Conservation (phyloP, 2,113 vertebrate genomes). For the Myocastor coypus region DNA sequence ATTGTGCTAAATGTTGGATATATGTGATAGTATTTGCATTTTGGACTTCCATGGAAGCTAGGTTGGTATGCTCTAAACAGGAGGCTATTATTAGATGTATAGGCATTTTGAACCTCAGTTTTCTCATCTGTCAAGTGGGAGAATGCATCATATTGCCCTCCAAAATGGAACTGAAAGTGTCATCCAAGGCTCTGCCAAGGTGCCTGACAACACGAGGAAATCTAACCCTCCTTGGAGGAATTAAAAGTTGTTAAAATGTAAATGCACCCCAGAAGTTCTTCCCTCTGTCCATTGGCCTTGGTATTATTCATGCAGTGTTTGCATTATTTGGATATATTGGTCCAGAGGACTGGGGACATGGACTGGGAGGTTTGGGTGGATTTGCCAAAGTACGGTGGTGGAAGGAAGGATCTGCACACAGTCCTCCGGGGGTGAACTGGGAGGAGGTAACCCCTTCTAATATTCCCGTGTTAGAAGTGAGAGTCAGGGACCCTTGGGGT, state of each 20-base stretch:
- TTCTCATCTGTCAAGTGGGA: background rate
- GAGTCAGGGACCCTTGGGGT: too few species aligned
- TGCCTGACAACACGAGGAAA: fast-evolving
- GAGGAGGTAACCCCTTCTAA: too few species aligned
- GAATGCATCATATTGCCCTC: background rate
- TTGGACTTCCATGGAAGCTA: background rate
- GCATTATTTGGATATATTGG: background rate
- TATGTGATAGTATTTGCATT: background rate
- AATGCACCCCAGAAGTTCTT: background rate
- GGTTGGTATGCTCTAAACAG: background rate
- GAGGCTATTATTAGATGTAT: background rate
- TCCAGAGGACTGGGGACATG: background rate
- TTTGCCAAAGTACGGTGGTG: background rate
- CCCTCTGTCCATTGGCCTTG: background rate
- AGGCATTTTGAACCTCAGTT: background rate
- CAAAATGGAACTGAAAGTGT: background rate
- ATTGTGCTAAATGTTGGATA: background rate
- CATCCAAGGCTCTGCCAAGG: background rate
- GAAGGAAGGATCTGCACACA: background rate
- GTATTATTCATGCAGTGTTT: background rate
- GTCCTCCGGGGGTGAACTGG: background rate
- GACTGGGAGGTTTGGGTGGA: too few species aligned
- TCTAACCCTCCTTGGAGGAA: background rate
- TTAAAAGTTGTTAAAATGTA: background rate
- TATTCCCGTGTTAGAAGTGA: too few species aligned